Evolutionary conservation across 2,797 vertebrate genomes (phyloP), one percentile per base, ranked within the genome.

Genomic region (Microctenopoma lineatum): DNA sequence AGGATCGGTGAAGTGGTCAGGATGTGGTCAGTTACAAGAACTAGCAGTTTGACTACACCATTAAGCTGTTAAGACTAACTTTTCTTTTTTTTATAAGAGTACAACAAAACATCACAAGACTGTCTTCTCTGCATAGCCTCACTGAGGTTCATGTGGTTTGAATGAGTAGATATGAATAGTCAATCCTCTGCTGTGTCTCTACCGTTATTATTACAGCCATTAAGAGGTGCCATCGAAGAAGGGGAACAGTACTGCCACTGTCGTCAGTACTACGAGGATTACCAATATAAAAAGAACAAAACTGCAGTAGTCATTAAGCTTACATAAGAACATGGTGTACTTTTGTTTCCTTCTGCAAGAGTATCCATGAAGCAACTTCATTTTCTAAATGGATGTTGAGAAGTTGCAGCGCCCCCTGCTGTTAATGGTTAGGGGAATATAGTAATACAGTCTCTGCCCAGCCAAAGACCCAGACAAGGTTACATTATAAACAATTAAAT

Each of bases 401-500:
- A 85, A 87, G 88, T 85, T 84, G 84, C 80, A 80, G 85, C 65
- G 71, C 81, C 86, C 86, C 86, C 79, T 77, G 81, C 86, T 86
- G 77, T 78, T 87, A 88, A 84, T 84, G 87, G 80, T 87, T 84
- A 87, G 65, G 79, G 89, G 85, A 84, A 85, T 84, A 85, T 87
- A 84, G 72, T 75, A 86, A 86, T 80, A 82, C 84, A 81, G 90
- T 87, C 87, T 89, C 73, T 83, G 72, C 86, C 82, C 83, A 84
- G 79, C 80, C 84, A 85, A 87, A 90, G 80, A 90, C 86, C 87
- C 82, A 84, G 77, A 90, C 86, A 88, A 81, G 78, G 80, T 90
- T 90, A 89, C 86, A 87, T 90, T 92, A 91, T 91, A 90, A 92
- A 93, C 90, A 90, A 88, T 88, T 87, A 89, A 91, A 90, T 91